phyloP scores from a whole-genome alignment of 2,888 invertebrate genomes.

The Drosophila rellima region DNA sequence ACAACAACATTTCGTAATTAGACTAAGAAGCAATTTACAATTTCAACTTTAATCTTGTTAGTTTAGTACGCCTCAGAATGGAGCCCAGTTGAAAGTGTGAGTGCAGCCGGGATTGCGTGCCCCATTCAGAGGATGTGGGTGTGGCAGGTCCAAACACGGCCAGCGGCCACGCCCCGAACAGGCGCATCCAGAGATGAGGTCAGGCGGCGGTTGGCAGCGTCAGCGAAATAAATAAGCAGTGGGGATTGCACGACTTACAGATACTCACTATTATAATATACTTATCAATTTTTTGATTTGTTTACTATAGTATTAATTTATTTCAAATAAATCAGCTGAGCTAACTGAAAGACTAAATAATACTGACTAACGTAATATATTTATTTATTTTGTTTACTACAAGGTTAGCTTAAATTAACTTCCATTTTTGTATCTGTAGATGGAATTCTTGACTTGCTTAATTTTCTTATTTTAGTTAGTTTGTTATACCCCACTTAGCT shows the following conservation, averaged over 20 bases:
- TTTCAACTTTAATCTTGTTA: slow-evolving; percentile 81
- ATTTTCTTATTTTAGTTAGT: not conserved
- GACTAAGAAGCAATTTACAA: slow-evolving; percentile 81
- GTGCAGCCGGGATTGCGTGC: slow-evolving; percentile 64
- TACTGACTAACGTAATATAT: not conserved
- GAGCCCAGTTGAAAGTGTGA: slow-evolving; percentile 39
- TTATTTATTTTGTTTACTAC: not conserved
- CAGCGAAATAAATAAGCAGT: not conserved
- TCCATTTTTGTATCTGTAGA: not conserved
- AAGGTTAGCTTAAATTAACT: not conserved
- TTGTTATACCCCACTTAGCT: not conserved
- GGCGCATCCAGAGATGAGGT: slow-evolving; percentile 40
- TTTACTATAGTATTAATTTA: no score
- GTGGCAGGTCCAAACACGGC: slow-evolving; percentile 62
- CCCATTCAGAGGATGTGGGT: slow-evolving; percentile 60
- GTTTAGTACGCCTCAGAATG: slow-evolving; percentile 56
- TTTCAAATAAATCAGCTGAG: no score
- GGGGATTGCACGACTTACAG: not conserved
- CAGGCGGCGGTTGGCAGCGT: slow-evolving; percentile 31
- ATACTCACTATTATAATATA: not conserved
- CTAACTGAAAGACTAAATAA: no score
- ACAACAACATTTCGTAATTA: slow-evolving; percentile 67
- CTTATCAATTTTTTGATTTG: not conserved
- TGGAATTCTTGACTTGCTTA: not conserved
- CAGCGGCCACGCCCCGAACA: slow-evolving; percentile 59